These are phyloP conservation scores for Prosopocoilus inquinatus DNA, from an alignment of 2,888 invertebrate species.

Conservation along the genomic window DNA sequence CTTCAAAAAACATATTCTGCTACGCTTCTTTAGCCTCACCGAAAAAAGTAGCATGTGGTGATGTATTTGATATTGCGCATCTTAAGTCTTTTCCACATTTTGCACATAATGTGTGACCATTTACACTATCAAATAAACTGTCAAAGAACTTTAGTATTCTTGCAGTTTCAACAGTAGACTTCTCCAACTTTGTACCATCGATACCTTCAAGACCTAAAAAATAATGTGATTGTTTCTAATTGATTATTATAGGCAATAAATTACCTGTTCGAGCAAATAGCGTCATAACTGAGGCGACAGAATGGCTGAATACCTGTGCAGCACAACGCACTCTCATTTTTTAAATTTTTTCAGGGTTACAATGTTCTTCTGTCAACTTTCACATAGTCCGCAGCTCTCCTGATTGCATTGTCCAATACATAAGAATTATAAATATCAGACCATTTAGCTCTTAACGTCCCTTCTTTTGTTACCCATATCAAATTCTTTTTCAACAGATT, in stretches of 20 bases:
- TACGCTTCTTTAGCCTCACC: background rate
- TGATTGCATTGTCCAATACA: conserved; percentile 8
- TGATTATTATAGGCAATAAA: background rate
- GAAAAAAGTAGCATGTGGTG: background rate
- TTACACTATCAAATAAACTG: background rate
- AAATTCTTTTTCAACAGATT: conserved; percentile 11
- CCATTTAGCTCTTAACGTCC: background rate
- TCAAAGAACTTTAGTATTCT: background rate
- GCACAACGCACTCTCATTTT: conserved; percentile 11
- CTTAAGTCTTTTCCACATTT: background rate
- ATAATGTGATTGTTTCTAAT: background rate
- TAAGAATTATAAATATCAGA: conserved; percentile 1
- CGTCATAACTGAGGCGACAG: background rate
- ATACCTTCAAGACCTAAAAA: background rate
- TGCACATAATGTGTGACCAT: background rate
- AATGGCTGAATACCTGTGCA: conserved; percentile 11
- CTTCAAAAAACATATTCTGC: background rate
- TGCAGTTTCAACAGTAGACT: background rate
- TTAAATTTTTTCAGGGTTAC: conserved; percentile 6
- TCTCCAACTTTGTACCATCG: background rate
- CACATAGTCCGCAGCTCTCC: conserved; percentile 9
- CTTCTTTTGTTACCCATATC: background rate
- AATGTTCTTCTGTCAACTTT: conserved; percentile 10
- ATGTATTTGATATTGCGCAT: background rate
- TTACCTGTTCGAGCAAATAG: background rate